These are phyloP conservation scores for Megalops cyprinoides DNA, from an alignment of 2,797 vertebrate genomes.

Conservation along the genomic window DNA sequence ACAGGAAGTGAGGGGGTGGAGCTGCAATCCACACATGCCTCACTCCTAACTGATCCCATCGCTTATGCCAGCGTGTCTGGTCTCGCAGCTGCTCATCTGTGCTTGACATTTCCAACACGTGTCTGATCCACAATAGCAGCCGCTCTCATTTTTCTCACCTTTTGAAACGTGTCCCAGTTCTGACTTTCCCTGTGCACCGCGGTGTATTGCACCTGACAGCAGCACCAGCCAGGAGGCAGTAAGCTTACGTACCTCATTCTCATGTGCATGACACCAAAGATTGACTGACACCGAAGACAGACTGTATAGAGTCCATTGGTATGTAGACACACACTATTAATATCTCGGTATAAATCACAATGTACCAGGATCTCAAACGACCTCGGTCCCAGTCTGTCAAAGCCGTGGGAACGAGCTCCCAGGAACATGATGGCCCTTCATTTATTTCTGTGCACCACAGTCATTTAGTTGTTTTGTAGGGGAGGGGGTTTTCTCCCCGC, in stretches of 20 bases:
- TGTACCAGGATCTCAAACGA: neutral
- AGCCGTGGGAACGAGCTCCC: neutral
- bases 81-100: neutral
- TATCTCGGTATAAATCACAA: neutral
- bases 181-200: neutral
- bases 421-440: neutral
- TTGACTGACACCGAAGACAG: neutral
- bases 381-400: neutral
- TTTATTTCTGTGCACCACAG: neutral
- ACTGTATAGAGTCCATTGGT: neutral
- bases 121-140: neutral
- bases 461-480: neutral
- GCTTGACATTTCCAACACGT: neutral
- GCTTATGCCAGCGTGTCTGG: slow-evolving; percentile 22
- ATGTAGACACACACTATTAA: neutral
- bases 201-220: too few species aligned
- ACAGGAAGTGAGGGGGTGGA: slow-evolving; percentile 28
- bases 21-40: slow-evolving; percentile 11
- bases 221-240: too few species aligned
- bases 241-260: too few species aligned
- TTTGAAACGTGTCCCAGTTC: neutral
- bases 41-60: slow-evolving; percentile 25
- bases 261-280: neutral
- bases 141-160: too few species aligned
- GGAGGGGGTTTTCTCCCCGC: too few species aligned